These are phyloP conservation scores for Heliornis fulica DNA, from an alignment of 2,113 vertebrate species.

Conservation along the genomic window DNA sequence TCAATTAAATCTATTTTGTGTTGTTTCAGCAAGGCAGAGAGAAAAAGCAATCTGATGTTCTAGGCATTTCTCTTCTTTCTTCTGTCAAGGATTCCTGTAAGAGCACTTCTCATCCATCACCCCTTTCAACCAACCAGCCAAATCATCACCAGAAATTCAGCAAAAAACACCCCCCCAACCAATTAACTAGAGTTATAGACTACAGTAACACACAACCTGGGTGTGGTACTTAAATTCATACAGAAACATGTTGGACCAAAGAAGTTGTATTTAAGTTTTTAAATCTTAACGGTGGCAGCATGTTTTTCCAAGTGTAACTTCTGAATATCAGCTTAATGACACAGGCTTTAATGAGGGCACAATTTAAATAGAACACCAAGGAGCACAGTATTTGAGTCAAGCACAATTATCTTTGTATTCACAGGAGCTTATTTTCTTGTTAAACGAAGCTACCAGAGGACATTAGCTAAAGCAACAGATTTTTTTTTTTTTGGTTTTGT, in stretches of 20 bases:
- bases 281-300: not conserved
- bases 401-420: not conserved
- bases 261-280: not conserved
- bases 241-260: fast-evolving
- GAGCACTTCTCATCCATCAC: not conserved
- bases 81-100: not conserved
- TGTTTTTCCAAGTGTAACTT: not conserved
- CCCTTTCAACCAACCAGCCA: not conserved
- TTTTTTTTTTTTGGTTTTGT: no score
- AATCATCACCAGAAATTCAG: not conserved
- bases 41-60: not conserved
- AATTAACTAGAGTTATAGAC: no score
- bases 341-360: not conserved
- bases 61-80: not conserved
- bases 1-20: not conserved
- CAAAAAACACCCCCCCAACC: no score
- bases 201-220: not conserved
- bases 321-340: not conserved
- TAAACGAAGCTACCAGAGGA: not conserved
- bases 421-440: not conserved
- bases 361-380: not conserved
- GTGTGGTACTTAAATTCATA: not conserved
- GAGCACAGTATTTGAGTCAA: not conserved
- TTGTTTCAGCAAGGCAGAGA: not conserved
- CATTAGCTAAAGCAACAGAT: not conserved